Evolutionary conservation across 37 sponge, comb jelly and placozoan genomes (phyloP).

Genomic region (Eunapius fragilis): DNA sequence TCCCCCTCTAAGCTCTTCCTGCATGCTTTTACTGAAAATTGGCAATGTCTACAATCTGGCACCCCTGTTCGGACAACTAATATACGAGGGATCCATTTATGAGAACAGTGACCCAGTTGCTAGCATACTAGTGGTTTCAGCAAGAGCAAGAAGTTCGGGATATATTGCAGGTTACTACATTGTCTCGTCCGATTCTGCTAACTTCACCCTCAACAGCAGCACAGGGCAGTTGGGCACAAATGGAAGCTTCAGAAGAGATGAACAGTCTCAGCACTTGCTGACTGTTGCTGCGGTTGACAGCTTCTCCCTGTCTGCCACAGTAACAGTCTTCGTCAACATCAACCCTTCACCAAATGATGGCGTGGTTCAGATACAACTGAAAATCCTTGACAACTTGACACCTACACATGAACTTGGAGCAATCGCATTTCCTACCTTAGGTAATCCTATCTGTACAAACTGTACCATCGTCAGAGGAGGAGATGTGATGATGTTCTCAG

Average conservation of each 20-base stretch:
- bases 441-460: conserved; percentile 27
- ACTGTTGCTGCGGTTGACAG: conserved; percentile 49
- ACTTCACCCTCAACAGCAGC: conserved; percentile 23
- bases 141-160: conserved; percentile 43
- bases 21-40: conserved; percentile 22
- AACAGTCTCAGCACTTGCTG: conserved; percentile 8
- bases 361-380: conserved; percentile 23
- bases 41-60: conserved; percentile 58
- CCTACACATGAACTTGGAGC: conserved; percentile 13
- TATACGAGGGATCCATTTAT: conserved; percentile 10
- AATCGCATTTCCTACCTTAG: conserved; percentile 57
- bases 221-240: conserved; percentile 20
- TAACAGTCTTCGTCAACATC: conserved; percentile 45
- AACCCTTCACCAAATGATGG: conserved; percentile 52
- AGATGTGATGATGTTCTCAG: neutral
- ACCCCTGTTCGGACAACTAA: conserved; percentile 31
- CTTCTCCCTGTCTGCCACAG: conserved; percentile 34
- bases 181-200: conserved; percentile 1
- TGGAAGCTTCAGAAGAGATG: conserved; percentile 33
- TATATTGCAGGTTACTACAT: conserved; percentile 29
- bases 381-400: conserved; percentile 3
- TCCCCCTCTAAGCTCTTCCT: conserved; percentile 32
- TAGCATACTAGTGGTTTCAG: conserved; percentile 21
- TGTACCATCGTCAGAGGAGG: conserved; percentile 26
- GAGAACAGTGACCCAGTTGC: conserved; percentile 15